Percentiles rank a stretch among this genome's conserved stretches.
Conservation (phyloP, 2,797 vertebrate species). For the Sebastes baramenuke region DNA sequence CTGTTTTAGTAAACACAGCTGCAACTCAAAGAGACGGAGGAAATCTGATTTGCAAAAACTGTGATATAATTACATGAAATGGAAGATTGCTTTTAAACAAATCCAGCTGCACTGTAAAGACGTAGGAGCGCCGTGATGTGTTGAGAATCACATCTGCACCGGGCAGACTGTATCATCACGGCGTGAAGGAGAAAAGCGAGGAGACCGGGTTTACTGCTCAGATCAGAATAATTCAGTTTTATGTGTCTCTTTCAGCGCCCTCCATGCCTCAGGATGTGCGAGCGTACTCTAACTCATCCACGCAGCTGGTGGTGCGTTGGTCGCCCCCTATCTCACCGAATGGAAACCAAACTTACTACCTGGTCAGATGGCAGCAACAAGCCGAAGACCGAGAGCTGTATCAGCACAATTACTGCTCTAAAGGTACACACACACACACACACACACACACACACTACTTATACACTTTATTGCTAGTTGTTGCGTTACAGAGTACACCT, state of each 20-base stretch:
- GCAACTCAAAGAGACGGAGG: conserved; percentile 38
- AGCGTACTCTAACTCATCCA: conserved; percentile 94
- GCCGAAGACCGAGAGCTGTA: conserved; percentile 93
- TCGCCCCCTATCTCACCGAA: conserved; percentile 92
- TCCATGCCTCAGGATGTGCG: conserved; percentile 94
- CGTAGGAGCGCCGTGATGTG: conserved; percentile 36
- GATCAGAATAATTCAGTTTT: background rate
- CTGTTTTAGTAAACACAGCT: conserved; percentile 66
- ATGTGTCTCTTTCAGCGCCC: conserved; percentile 81
- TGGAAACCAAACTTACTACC: conserved; percentile 95
- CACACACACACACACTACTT: background rate
- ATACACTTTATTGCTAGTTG: background rate
- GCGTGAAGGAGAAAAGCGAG: conserved; percentile 12
- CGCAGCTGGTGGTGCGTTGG: conserved; percentile 95
- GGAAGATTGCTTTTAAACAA: conserved; percentile 47
- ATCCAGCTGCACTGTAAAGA: conserved; percentile 59
- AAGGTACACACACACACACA: conserved; percentile 82
- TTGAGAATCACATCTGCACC: conserved; percentile 47
- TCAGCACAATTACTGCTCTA: conserved; percentile 96
- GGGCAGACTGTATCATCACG: conserved; percentile 16
- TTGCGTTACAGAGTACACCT: background rate
- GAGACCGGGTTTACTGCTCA: background rate
- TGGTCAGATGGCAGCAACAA: conserved; percentile 96
- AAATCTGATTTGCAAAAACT: conserved; percentile 44
- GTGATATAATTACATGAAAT: conserved; percentile 49